Percentiles rank a stretch among this genome's conserved stretches.
phyloP scores from a whole-genome alignment of 2,797 vertebrate species.

The Novumbra hubbsi region DNA sequence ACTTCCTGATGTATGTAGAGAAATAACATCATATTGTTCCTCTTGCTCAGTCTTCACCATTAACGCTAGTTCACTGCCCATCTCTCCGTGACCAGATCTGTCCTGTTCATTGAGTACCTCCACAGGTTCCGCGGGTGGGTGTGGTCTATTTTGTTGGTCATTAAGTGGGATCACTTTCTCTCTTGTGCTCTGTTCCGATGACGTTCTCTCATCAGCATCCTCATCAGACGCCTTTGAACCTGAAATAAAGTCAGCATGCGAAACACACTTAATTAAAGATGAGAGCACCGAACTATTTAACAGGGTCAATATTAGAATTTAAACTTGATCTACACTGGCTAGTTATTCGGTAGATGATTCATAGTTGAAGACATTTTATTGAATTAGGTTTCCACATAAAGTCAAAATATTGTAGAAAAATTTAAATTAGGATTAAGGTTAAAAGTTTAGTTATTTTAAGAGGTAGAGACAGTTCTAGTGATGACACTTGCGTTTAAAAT shows the following conservation, averaged over 20 bases:
- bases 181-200: conserved; percentile 31
- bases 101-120: neutral
- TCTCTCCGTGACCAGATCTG: conserved; percentile 13
- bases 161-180: conserved; percentile 34
- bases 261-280: neutral
- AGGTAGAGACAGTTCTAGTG: neutral
- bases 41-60: conserved; percentile 66
- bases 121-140: conserved; percentile 19
- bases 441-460: neutral
- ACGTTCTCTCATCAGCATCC: conserved; percentile 36
- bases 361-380: neutral
- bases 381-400: too few relatives aligned
- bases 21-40: conserved; percentile 60
- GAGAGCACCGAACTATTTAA: neutral
- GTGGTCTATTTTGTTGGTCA: conserved; percentile 12
- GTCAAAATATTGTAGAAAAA: too few relatives aligned
- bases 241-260: conserved; percentile 33
- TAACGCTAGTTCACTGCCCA: conserved; percentile 21
- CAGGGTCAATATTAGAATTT: neutral
- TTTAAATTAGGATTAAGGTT: neutral
- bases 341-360: neutral
- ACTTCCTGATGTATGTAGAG: conserved; percentile 49
- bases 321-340: neutral
- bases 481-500: neutral
- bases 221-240: conserved; percentile 28